Base-by-base conservation (phyloP, 2,888 invertebrate genomes). In the Hypsopygia costalis region DNA sequence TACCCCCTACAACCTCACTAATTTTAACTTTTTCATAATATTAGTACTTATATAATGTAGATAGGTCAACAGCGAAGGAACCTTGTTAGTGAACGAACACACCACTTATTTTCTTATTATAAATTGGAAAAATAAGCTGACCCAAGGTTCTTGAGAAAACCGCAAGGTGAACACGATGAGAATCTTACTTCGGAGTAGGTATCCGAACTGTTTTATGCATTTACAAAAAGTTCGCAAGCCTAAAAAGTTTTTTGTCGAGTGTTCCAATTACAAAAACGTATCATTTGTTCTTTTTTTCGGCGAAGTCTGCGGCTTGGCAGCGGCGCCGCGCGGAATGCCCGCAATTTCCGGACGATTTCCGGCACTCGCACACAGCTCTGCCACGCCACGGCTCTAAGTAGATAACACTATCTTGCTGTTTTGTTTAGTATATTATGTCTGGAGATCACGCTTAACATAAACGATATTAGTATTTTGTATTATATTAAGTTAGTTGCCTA, bases 291-390 rank as follows among this genome's bases (percentile, higher is more conserved):
- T 58, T 65, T 69, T 69, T 78, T 79, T 75, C 67, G 72, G 65
- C 59, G 62, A 66, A 72, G 64, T 67, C 61, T 72, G 76, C 70
- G 78, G 74, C 66, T 62, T 64, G 65, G 66, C 57, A 61, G 52
- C 74, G 71, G 73, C 78, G 82, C 75, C 81, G 77, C 68, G 77
- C 69, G 85, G 88, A 79, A 88, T 88, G 86, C 73, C 54, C 60
- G 81, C 81, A 77, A 88, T 88, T 87, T 88, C 88, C 88, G 86
- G 87, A 85, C 78, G 73, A 75, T 82, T 77, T 88, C 88, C 88
- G 88, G 81, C 67, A 68, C 72, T 62, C 64, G 55, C 62, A 59
- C 67, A 73, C 60, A 69, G 70, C 79, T 70, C 61, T 60, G 56
- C 60, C 59, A 59, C 64, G 56, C 60, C 59, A 59, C 64, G 58